Percentiles rank a stretch among this genome's conserved stretches.
phyloP scores from a whole-genome alignment of 2,113 vertebrate genomes.

The Phylloscopus trochilus region DNA sequence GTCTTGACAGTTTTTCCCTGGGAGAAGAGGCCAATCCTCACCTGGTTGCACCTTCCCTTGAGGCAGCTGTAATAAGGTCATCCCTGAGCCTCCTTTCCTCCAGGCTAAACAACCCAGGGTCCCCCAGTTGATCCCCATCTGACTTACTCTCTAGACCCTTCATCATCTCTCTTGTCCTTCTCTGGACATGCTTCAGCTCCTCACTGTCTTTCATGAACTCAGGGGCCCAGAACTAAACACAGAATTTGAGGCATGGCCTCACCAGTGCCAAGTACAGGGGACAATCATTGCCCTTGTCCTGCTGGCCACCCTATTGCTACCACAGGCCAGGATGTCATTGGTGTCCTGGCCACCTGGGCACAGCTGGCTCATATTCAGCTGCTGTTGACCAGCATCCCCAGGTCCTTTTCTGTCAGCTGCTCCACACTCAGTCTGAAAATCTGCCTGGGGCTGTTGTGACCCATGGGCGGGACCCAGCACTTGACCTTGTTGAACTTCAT shows the following conservation, averaged over 20 bases:
- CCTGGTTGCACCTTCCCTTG: not conserved
- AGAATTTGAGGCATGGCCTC: accelerated
- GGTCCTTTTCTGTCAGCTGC: not conserved
- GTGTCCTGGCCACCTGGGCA: not conserved
- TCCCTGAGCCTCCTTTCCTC: not conserved
- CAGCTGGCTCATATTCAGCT: not conserved
- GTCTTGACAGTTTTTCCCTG: not conserved
- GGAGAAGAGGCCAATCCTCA: not conserved
- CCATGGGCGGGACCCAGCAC: too few species aligned
- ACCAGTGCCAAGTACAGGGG: accelerated
- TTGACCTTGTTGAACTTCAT: not conserved
- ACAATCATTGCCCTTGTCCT: accelerated
- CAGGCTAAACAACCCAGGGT: not conserved
- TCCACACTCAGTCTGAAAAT: not conserved
- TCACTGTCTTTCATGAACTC: not conserved
- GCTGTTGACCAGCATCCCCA: accelerated
- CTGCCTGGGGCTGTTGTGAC: not conserved
- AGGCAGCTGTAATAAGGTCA: not conserved
- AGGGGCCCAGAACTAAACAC: accelerated
- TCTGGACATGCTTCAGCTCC: too few species aligned
- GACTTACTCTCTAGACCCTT: not conserved
- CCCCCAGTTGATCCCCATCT: accelerated
- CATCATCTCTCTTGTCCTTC: not conserved
- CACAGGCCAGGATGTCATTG: not conserved
- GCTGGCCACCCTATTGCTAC: not conserved